phyloP scores from a whole-genome alignment of 2,113 vertebrate species.

The Chionodraco myersi region DNA sequence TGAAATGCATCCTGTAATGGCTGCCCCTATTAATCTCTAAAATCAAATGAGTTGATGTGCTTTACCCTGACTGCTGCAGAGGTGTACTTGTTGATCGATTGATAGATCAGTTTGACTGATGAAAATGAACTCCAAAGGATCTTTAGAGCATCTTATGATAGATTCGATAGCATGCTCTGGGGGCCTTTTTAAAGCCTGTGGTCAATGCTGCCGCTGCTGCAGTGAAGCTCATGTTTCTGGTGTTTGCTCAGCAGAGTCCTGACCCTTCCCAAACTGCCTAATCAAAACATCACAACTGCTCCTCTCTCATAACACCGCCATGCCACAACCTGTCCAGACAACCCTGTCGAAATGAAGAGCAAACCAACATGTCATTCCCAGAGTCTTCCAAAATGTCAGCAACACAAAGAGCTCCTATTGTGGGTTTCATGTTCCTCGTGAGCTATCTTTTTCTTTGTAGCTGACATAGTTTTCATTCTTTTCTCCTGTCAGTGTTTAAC shows the following conservation, averaged over 20 bases:
- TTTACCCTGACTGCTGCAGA: constrained; percentile 43
- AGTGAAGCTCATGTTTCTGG: constrained; percentile 43
- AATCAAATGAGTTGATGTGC: constrained; percentile 50
- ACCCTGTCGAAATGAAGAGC: background rate
- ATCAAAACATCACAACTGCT: constrained; percentile 31
- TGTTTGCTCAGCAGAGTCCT: constrained; percentile 45
- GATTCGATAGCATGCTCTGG: constrained; percentile 40
- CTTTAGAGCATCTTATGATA: constrained; percentile 32
- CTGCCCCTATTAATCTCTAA: constrained; percentile 38
- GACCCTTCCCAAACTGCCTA: constrained; percentile 15
- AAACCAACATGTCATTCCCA: background rate
- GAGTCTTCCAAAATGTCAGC: constrained; percentile 20
- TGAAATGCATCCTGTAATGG: constrained; percentile 29
- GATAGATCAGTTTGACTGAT: constrained; percentile 40
- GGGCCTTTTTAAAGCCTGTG: constrained; percentile 41
- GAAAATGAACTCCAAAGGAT: constrained; percentile 55
- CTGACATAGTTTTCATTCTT: constrained; percentile 4
- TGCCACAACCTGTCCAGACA: constrained; percentile 42
- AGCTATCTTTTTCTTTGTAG: background rate
- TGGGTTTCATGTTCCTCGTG: background rate
- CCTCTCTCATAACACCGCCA: constrained; percentile 23
- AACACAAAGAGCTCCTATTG: background rate
- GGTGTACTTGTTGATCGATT: constrained; percentile 50
- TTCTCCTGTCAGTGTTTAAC: constrained; percentile 22
- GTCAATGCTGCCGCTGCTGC: constrained; percentile 42